phyloP scores from a whole-genome alignment of 2,888 invertebrate species.

The Geotrupes spiniger region DNA sequence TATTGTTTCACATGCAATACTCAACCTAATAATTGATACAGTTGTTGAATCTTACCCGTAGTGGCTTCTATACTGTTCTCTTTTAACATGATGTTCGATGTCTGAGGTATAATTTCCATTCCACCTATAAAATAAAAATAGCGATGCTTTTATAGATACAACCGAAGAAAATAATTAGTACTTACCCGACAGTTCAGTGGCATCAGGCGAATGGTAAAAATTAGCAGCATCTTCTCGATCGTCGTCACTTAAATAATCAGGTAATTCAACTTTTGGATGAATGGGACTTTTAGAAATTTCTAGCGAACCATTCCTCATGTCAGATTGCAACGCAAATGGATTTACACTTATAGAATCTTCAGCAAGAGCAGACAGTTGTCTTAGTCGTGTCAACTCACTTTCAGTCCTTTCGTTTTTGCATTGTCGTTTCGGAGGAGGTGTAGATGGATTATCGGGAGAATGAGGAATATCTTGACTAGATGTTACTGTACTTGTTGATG shows the following conservation, averaged over 20 bases:
- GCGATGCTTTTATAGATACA: constrained; percentile 1
- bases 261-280: constrained; percentile 68
- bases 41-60: constrained; percentile 43
- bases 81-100: constrained; percentile 37
- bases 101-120: constrained; percentile 49
- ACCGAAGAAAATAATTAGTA: neutral
- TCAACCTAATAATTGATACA: too few species aligned
- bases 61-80: constrained; percentile 39
- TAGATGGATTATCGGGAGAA: constrained; percentile 29
- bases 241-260: constrained; percentile 71
- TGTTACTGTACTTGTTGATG: constrained; percentile 44
- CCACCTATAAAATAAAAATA: constrained; percentile 37
- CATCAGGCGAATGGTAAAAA: constrained; percentile 38
- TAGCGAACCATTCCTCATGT: constrained; percentile 31
- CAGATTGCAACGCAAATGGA: constrained; percentile 41
- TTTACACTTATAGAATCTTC: constrained; percentile 39
- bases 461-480: constrained; percentile 46
- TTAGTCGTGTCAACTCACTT: constrained; percentile 34
- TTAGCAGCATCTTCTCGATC: constrained; percentile 48
- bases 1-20: too few species aligned
- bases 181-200: constrained; percentile 39
- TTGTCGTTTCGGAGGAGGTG: constrained; percentile 39
- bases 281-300: constrained; percentile 36
- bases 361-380: constrained; percentile 22
- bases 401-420: constrained; percentile 39